Percentiles rank a stretch among this genome's conserved stretches.
phyloP scores from a whole-genome alignment of 2,888 invertebrate species.

The Anagyrus pseudococci region DNA sequence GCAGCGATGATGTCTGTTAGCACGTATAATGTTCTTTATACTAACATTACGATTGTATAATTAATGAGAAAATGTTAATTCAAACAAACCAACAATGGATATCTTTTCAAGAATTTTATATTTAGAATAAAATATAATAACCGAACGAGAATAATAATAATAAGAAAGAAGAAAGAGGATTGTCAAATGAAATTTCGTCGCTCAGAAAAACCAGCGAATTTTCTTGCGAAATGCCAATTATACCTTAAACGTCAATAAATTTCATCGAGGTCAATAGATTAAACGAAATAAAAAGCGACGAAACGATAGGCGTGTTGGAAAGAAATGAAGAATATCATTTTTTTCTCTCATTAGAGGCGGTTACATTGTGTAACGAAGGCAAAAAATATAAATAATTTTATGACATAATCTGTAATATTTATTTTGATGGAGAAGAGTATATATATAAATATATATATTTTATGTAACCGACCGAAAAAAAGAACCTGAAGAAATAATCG shows the following conservation, averaged over 20 bases:
- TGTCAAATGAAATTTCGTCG: conserved; percentile 17
- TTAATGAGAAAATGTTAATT: not conserved
- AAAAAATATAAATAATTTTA: too few species aligned
- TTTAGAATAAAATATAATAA: too few species aligned
- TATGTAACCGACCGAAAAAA: too few species aligned
- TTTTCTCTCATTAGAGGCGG: too few species aligned
- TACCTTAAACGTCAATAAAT: conserved; percentile 26
- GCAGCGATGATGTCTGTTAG: too few species aligned
- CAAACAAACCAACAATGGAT: not conserved
- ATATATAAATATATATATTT: too few species aligned
- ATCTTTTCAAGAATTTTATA: conserved; percentile 1
- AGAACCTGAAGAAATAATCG: too few species aligned
- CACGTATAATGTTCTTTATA: not conserved
- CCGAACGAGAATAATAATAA: too few species aligned
- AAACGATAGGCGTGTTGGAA: not conserved
- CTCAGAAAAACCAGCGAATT: conserved; percentile 4
- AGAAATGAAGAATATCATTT: not conserved
- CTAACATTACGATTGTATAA: not conserved
- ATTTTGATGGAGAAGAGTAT: too few species aligned
- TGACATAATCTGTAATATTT: too few species aligned
- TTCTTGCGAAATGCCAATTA: conserved; percentile 13
- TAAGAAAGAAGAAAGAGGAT: too few species aligned
- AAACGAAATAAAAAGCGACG: conserved; percentile 2
- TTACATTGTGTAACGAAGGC: too few species aligned
- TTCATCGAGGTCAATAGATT: not conserved